Base-by-base conservation (phyloP, 35 echinoderm and acorn worm species). In the Patiria miniata region DNA sequence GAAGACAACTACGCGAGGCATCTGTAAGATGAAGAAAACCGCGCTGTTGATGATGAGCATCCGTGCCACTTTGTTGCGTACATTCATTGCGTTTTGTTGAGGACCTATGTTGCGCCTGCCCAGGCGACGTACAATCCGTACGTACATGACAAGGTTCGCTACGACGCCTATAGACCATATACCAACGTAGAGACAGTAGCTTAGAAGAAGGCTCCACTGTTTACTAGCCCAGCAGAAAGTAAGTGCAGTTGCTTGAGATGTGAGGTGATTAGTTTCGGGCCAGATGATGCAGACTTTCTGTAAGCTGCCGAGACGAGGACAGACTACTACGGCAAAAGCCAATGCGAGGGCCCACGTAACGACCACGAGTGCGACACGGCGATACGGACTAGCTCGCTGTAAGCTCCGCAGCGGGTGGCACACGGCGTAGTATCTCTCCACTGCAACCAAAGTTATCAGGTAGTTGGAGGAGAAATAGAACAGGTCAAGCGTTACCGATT, bases 381-480 rank as follows among this genome's bases (percentile, higher is more conserved):
- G 57, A 6, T 28, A 19, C 37, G 78, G 9, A 10, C 57, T 59
- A 26, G 37, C 34, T 73, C 40, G 51, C 17, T 83, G 29, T 26
- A 52, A 23, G 36, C 77, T 65, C 39, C 51, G 65, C 22, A 90
- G 40, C n/a, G 88, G 88, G 26, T 82, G 88, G 73, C 88, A 90
- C 5, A 90, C 83, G n/a, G 88, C 88, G 53, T 47, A 68, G 65
- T 65, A 90, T 33, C 88, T 14, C 50, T 90, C 88, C 36, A 90
- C 32, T 5, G 78, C 52, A 36, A 82, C 79, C 39, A 90, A 51
- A 28, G 79, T 87, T 36, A 87, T 76, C n/a, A 87, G 39, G 19
- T 52, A 40, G 34, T 77, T 42, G 12, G 69, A 79, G 2, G 65
- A 40, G 52, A 53, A 87, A 30, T 52, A 81, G 12, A 40, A 29